Percentiles rank a stretch among this genome's conserved stretches.
phyloP scores from a whole-genome alignment of 1,140 invertebrate genomes.

The Cryptotermes secundus region DNA sequence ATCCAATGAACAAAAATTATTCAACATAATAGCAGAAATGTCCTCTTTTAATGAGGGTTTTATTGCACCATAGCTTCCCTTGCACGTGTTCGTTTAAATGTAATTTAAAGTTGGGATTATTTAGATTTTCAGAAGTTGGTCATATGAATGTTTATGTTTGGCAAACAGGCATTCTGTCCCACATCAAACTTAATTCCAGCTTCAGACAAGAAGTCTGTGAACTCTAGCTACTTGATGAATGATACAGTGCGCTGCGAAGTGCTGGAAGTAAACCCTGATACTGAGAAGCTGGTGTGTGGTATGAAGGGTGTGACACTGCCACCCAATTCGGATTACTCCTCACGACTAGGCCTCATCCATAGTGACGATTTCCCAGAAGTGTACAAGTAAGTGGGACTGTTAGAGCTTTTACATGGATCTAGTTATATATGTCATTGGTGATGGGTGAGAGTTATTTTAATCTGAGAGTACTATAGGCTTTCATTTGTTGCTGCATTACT shows the following conservation, averaged over 20 bases:
- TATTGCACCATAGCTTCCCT: too few relatives aligned
- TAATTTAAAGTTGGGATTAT: too few relatives aligned
- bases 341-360: conserved; percentile 74
- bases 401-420: conserved; percentile 14
- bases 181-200: conserved; percentile 69
- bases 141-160: too few relatives aligned
- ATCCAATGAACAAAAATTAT: too few relatives aligned
- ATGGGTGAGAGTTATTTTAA: not conserved
- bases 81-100: too few relatives aligned
- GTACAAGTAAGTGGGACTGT: conserved; percentile 73
- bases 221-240: conserved; percentile 74
- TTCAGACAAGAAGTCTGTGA: conserved; percentile 78
- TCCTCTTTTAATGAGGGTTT: too few relatives aligned
- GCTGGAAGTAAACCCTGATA: conserved; percentile 79
- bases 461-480: not conserved
- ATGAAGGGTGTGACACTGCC: conserved; percentile 73
- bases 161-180: conserved; percentile 63
- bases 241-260: conserved; percentile 86
- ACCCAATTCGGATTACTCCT: conserved; percentile 49
- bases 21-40: too few relatives aligned
- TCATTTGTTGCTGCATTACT: not conserved
- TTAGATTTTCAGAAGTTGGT: too few relatives aligned
- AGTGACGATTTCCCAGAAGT: conserved; percentile 80
- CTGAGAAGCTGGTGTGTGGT: conserved; percentile 82
- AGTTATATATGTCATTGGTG: conserved; percentile 34